Evolutionary conservation across 2,888 invertebrate species (phyloP).

Genomic region (Conomelus anceps): DNA sequence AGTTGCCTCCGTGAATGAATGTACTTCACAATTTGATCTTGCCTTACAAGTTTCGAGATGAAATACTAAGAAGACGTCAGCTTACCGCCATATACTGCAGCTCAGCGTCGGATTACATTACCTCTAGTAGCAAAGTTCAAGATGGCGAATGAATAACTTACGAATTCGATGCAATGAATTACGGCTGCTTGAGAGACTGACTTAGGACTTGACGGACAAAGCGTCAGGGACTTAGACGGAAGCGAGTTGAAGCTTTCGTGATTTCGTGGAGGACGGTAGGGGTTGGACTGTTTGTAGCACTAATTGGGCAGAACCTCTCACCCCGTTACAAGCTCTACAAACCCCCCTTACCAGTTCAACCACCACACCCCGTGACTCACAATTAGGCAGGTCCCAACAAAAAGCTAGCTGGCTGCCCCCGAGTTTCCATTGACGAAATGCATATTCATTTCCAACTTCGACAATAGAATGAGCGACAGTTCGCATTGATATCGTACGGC

Average conservation of each 20-base stretch:
- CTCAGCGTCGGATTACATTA: background rate
- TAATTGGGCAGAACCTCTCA: background rate
- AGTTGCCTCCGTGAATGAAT: background rate
- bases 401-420: background rate
- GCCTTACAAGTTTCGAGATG: background rate
- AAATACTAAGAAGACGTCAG: background rate
- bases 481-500: background rate
- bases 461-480: background rate
- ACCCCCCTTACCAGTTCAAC: background rate
- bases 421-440: background rate
- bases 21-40: background rate
- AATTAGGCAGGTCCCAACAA: background rate
- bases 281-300: background rate
- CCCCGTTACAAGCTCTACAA: background rate
- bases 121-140: background rate
- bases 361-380: background rate
- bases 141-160: background rate
- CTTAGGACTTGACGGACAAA: background rate
- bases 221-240: background rate
- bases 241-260: background rate
- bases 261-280: background rate
- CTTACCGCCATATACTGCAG: background rate
- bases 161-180: background rate
- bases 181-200: background rate
- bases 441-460: background rate